Evolutionary conservation across 2,888 invertebrate genomes (phyloP).

Genomic region (Myopa testacea): DNA sequence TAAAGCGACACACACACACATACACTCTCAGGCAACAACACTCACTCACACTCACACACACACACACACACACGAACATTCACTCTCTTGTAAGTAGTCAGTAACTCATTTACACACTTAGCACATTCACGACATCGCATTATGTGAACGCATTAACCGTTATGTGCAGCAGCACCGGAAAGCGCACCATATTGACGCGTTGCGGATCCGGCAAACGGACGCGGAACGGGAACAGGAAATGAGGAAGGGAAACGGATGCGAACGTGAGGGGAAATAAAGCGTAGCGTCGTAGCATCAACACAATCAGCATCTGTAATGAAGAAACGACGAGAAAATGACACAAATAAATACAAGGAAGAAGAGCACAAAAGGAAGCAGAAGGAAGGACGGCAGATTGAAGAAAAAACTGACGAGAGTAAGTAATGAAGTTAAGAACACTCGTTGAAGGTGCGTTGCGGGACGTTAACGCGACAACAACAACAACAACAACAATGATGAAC

Average conservation of each 20-base stretch:
- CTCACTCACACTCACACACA: constrained; percentile 6
- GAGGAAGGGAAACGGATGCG: not conserved
- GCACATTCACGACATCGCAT: constrained; percentile 22
- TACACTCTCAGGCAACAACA: not conserved
- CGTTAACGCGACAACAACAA: not conserved
- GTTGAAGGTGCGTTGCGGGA: not conserved
- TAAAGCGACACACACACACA: not conserved
- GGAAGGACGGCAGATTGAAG: not conserved
- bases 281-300: not conserved
- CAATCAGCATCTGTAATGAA: constrained; percentile 6
- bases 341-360: not conserved
- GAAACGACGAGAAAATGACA: not conserved
- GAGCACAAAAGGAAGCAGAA: not conserved
- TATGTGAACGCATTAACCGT: constrained; percentile 36
- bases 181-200: not conserved
- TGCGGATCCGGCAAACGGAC: not conserved
- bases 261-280: too few relatives aligned
- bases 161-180: constrained; percentile 12
- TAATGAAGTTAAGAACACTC: not conserved
- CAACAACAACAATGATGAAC: too few relatives aligned
- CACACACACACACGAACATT: constrained; percentile 14
- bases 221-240: not conserved
- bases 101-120: constrained; percentile 11
- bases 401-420: not conserved
- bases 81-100: not conserved